These are phyloP conservation scores for Megamerina dolium DNA, from an alignment of 2,888 invertebrate species.

Conservation along the genomic window DNA sequence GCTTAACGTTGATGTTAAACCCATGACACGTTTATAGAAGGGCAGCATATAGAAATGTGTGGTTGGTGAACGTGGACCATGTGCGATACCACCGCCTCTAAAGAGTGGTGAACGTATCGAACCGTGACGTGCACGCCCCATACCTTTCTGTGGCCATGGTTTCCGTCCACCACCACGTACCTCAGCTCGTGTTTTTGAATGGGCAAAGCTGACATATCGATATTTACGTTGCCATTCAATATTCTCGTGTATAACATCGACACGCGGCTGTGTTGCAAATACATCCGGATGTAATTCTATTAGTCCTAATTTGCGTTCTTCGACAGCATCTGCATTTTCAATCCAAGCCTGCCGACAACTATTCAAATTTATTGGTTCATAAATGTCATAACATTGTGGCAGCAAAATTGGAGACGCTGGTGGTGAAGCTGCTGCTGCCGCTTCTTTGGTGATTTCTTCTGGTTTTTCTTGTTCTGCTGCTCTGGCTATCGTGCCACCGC, in stretches of 20 bases:
- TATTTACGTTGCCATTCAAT: constrained; percentile 80
- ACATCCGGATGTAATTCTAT: constrained; percentile 85
- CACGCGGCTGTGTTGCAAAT: constrained; percentile 74
- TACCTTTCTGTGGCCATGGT: constrained; percentile 96
- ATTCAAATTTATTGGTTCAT: constrained; percentile 30
- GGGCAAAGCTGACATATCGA: constrained; percentile 72
- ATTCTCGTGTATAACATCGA: constrained; percentile 83
- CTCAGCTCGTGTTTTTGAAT: constrained; percentile 76
- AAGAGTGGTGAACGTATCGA: constrained; percentile 86
- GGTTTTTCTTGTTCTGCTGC: constrained; percentile 8
- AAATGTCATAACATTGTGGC: constrained; percentile 28
- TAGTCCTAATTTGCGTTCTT: constrained; percentile 74
- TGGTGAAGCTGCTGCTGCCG: constrained; percentile 7
- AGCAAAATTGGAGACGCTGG: constrained; percentile 29
- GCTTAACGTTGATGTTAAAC: constrained; percentile 77
- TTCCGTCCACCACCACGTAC: constrained; percentile 84
- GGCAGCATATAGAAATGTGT: constrained; percentile 93
- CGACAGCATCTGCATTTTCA: constrained; percentile 70
- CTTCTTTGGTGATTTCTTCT: constrained; percentile 5
- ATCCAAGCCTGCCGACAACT: constrained; percentile 72
- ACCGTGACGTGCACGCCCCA: constrained; percentile 85
- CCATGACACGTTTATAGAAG: constrained; percentile 66
- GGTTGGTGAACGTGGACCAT: constrained; percentile 88
- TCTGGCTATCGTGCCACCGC: constrained; percentile 9
- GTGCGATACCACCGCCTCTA: constrained; percentile 73